A percentile compares a stretch with the other conserved stretches of the same genome.
phyloP scores from a whole-genome alignment of 2,888 invertebrate species.

The Helobdella robusta region DNA sequence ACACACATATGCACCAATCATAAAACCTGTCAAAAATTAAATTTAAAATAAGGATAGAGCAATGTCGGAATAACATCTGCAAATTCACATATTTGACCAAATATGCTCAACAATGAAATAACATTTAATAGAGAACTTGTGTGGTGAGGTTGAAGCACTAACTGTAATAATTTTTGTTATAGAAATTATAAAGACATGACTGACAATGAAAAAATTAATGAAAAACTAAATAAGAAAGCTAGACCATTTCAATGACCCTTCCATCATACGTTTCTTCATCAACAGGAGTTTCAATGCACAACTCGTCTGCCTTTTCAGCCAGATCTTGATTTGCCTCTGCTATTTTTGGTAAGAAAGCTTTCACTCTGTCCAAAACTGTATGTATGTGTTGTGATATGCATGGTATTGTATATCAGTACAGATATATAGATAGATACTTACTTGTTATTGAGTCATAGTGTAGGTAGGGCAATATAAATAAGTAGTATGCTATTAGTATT shows the following conservation, averaged over 20 bases:
- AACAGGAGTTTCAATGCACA: not conserved
- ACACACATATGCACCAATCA: too few relatives aligned
- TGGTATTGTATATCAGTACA: too few relatives aligned
- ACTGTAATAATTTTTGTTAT: not conserved
- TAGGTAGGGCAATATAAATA: too few relatives aligned
- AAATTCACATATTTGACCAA: not conserved
- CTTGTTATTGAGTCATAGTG: too few relatives aligned
- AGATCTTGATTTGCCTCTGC: slow-evolving; percentile 7
- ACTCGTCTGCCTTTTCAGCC: not conserved
- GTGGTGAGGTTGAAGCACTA: not conserved
- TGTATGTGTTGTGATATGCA: too few relatives aligned
- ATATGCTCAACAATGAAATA: not conserved
- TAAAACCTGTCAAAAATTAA: not conserved
- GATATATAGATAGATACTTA: too few relatives aligned
- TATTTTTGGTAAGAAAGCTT: not conserved
- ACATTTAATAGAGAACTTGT: not conserved
- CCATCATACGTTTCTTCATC: not conserved
- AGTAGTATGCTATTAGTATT: too few relatives aligned
- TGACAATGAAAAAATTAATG: not conserved
- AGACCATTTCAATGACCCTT: slow-evolving; percentile 9
- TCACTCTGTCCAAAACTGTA: not conserved
- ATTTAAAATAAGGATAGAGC: not conserved
- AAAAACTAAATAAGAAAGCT: not conserved
- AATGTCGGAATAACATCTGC: not conserved
- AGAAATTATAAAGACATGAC: not conserved